Evolutionary conservation across 1,140 invertebrate genomes (phyloP).

Genomic region (Leptoteleia sp.): DNA sequence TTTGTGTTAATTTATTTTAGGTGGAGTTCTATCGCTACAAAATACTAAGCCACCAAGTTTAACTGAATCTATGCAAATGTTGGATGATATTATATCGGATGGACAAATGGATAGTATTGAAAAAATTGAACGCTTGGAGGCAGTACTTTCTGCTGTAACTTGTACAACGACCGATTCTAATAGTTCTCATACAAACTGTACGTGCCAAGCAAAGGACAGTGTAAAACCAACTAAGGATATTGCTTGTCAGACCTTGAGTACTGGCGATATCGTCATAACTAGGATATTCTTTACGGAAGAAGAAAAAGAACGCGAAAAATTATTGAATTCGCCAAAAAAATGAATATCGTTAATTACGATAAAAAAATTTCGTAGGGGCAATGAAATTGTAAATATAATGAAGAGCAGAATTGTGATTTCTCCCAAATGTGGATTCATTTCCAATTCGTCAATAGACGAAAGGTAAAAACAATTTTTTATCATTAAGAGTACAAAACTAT

Average conservation of each 20-base stretch:
- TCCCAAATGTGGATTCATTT: conserved; percentile 29
- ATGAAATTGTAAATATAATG: conserved; percentile 33
- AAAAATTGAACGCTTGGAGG: conserved; percentile 92
- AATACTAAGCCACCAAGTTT: conserved; percentile 91
- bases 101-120: conserved; percentile 91
- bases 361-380: conserved; percentile 1
- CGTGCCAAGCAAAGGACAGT: conserved; percentile 79
- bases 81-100: conserved; percentile 92
- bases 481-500: conserved; percentile 46
- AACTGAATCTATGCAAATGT: conserved; percentile 94
- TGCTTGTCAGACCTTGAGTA: conserved; percentile 92
- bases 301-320: conserved; percentile 77
- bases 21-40: conserved; percentile 85
- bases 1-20: too few species aligned
- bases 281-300: conserved; percentile 91
- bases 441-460: conserved; percentile 7
- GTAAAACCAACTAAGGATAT: conserved; percentile 75
- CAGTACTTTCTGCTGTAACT: conserved; percentile 89
- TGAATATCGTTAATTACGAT: conserved; percentile 35
- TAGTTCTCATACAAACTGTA: conserved; percentile 78
- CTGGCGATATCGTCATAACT: conserved; percentile 96
- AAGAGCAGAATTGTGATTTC: conserved; percentile 45
- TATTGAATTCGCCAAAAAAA: conserved; percentile 77
- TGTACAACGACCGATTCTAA: conserved; percentile 80
- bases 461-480: conserved; percentile 37